Percentiles rank a stretch among this genome's conserved stretches.
These are phyloP conservation scores for Ceratosolen fusciceps DNA, from an alignment of 1,140 invertebrate species.

Conservation along the genomic window DNA sequence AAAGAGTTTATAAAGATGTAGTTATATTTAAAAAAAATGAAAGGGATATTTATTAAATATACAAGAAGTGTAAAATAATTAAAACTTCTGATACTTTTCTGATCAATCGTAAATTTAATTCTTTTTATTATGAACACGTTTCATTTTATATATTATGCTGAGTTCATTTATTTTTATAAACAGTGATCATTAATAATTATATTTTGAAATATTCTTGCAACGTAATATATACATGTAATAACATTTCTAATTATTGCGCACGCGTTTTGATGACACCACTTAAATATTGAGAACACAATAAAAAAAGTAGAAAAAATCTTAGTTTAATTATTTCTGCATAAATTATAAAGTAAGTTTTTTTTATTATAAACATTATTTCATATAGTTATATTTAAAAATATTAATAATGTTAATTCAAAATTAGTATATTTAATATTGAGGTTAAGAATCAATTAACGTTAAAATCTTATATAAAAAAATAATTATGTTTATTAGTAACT, in stretches of 20 bases:
- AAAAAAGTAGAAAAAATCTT: neutral
- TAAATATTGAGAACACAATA: neutral
- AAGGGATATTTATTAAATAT: too few relatives aligned
- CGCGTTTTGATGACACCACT: neutral
- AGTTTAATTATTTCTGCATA: neutral
- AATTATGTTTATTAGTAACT: neutral
- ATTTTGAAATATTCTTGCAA: too few relatives aligned
- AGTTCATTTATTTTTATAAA: too few relatives aligned
- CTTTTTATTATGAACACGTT: too few relatives aligned
- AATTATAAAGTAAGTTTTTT: slow-evolving; percentile 24
- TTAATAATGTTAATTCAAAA: neutral
- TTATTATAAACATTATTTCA: neutral
- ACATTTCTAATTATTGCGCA: too few relatives aligned
- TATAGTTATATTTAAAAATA: neutral
- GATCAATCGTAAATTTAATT: too few relatives aligned
- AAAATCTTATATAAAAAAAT: neutral
- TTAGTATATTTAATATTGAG: neutral
- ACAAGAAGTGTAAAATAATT: too few relatives aligned
- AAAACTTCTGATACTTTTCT: too few relatives aligned
- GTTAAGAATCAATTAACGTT: neutral
- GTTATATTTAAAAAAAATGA: too few relatives aligned
- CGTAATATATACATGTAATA: too few relatives aligned
- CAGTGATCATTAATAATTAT: neutral
- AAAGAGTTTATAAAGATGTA: too few relatives aligned
- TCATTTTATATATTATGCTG: too few relatives aligned